Evolutionary conservation across 1,140 invertebrate species (phyloP), one percentile per base, ranked within the genome.

Genomic region (Tigriopus japonicus): DNA sequence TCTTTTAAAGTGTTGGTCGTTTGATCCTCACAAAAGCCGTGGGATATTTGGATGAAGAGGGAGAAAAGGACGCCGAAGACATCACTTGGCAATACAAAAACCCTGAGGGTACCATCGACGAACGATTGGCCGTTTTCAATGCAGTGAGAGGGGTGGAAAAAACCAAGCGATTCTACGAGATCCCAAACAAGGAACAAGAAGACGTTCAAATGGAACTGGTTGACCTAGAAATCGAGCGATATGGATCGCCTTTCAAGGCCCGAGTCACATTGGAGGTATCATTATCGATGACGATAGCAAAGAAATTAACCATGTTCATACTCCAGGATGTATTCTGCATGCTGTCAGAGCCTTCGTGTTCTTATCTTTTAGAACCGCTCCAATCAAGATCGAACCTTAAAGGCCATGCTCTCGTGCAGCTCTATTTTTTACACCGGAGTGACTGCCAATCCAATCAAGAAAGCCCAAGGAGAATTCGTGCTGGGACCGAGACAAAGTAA

Each of bases 361-460:
- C 28, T 60, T 60, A 54, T 60, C 52, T 64, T 53, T 13, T 61
- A 71, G 51, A 86, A 85, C 64, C 80, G 76, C 64, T 79, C 79
- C 9, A 65, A 74, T 2, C 70, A 82, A 65, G 70, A 71, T 23
- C 73, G 85, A 49, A 81, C 74, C 9, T 75, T 87, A 17, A 76
- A 79, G 55, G 77, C 80, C 0, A 75, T 78, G 6, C 65, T 86
- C 24, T 76, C 77, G 9, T 78, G 81, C 0, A 78, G 75, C 6
- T 84, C 80, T 64, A 76, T 85, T n/a, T 86, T 80, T 68, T 87
- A 86, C 67, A 87, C 80, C 17, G 85, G 85, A 35, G 77, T 85
- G 35, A 79, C 77, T 67, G 80, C 78, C 0, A 73, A 80, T 10
- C 67, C 79, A 41, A 75, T 87, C 12, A 85, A 84, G 69, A 81